Evolutionary conservation across 2,797 vertebrate species (phyloP).

Genomic region (Bradypus variegatus): DNA sequence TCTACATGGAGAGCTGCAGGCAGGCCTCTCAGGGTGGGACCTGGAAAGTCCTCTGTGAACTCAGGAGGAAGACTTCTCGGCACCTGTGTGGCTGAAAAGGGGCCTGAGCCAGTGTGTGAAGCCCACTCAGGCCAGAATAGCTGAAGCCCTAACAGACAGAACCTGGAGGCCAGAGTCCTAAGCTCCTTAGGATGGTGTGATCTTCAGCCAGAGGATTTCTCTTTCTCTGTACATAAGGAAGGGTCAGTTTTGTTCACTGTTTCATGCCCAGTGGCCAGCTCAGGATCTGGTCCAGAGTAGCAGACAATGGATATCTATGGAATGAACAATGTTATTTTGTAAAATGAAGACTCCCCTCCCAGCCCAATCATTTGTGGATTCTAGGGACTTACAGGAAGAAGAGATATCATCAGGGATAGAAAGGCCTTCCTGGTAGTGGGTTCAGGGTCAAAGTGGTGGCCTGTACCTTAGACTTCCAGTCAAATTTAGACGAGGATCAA

Average conservation of each 20-base stretch:
- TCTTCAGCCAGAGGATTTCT: neutral
- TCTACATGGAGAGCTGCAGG: neutral
- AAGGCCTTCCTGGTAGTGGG: neutral
- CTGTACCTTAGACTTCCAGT: neutral
- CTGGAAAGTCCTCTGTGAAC: neutral
- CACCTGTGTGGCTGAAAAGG: neutral
- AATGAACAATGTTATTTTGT: conserved; percentile 23
- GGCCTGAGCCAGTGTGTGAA: neutral
- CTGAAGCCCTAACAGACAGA: neutral
- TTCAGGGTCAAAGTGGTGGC: neutral
- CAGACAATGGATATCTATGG: neutral
- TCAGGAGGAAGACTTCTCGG: neutral
- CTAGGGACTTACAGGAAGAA: neutral
- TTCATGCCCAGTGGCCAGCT: neutral
- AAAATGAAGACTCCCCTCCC: neutral
- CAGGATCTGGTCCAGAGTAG: neutral
- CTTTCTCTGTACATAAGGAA: neutral
- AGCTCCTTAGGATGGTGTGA: neutral
- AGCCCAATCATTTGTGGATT: neutral
- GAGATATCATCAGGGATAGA: neutral
- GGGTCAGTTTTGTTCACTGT: neutral
- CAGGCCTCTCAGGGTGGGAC: neutral
- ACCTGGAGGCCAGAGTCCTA: neutral
- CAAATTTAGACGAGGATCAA: neutral
- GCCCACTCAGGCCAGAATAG: neutral